Conservation (phyloP, 35 echinoderm and acorn worm genomes). For the Amphiura filiformis region DNA sequence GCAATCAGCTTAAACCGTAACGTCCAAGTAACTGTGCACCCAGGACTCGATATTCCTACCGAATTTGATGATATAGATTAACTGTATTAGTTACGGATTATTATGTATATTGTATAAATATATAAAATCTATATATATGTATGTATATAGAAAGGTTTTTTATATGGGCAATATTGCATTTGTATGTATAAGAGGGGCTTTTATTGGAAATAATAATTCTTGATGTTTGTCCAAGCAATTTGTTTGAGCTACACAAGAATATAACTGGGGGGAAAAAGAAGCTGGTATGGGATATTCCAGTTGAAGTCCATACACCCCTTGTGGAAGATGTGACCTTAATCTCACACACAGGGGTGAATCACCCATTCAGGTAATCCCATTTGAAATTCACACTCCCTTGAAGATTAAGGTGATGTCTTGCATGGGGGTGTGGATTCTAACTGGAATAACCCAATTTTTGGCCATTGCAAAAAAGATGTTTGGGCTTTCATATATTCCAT, state of each 20-base stretch:
- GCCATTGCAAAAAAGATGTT: neutral
- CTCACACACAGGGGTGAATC: too few species aligned
- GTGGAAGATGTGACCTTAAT: too few species aligned
- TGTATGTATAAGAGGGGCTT: neutral
- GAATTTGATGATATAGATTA: conserved; percentile 54
- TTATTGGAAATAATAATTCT: neutral
- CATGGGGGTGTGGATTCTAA: neutral
- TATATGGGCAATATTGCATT: neutral
- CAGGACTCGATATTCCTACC: conserved; percentile 87
- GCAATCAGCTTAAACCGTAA: conserved; percentile 94
- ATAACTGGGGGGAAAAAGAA: too few species aligned
- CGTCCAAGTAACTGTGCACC: conserved; percentile 92
- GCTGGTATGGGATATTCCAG: too few species aligned
- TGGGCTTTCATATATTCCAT: neutral
- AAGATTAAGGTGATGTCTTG: too few species aligned
- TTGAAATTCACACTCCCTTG: too few species aligned
- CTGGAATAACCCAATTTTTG: neutral
- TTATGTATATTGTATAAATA: neutral
- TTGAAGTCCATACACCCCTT: too few species aligned
- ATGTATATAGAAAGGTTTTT: neutral
- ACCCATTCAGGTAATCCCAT: too few species aligned
- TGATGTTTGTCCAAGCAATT: neutral
- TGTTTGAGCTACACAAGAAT: neutral
- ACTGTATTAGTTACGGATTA: neutral
- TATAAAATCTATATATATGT: neutral